These are phyloP conservation scores for Ornithoptera alexandrae DNA, from an alignment of 2,888 invertebrate genomes.

Conservation along the genomic window DNA sequence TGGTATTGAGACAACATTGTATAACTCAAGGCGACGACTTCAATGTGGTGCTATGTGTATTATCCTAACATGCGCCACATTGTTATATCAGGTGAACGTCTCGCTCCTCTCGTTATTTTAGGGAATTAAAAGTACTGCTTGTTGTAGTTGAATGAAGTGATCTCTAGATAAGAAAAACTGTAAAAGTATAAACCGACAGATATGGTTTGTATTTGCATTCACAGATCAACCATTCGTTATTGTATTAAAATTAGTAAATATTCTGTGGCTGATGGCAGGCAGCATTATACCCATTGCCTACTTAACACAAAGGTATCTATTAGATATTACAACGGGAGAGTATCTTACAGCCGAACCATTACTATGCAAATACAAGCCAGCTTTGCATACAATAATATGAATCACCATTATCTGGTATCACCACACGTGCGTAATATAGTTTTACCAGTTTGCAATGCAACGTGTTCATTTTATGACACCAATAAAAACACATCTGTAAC, in stretches of 20 bases:
- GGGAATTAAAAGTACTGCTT: too few relatives aligned
- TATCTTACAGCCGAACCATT: constrained; percentile 27
- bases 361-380: constrained; percentile 26
- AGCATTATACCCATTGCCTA: constrained; percentile 9
- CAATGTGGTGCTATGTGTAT: too few relatives aligned
- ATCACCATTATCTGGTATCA: constrained; percentile 27
- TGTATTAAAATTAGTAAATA: constrained; percentile 11
- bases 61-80: too few relatives aligned
- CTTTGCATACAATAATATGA: constrained; percentile 31
- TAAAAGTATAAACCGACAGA: too few relatives aligned
- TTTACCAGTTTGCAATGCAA: not conserved
- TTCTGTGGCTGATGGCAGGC: constrained; percentile 9
- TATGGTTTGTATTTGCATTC: too few relatives aligned
- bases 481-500: not conserved
- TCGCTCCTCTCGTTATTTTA: too few relatives aligned
- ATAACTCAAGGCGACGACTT: too few relatives aligned
- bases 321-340: constrained; percentile 12
- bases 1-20: too few relatives aligned
- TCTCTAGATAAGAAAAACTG: too few relatives aligned
- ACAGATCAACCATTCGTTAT: not conserved
- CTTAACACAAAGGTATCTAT: constrained; percentile 19
- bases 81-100: too few relatives aligned
- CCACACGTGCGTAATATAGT: constrained; percentile 25
- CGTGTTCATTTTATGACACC: constrained; percentile 15
- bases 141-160: too few relatives aligned